Conservation (phyloP, 2,797 vertebrate species). For the Channallabes apus region DNA sequence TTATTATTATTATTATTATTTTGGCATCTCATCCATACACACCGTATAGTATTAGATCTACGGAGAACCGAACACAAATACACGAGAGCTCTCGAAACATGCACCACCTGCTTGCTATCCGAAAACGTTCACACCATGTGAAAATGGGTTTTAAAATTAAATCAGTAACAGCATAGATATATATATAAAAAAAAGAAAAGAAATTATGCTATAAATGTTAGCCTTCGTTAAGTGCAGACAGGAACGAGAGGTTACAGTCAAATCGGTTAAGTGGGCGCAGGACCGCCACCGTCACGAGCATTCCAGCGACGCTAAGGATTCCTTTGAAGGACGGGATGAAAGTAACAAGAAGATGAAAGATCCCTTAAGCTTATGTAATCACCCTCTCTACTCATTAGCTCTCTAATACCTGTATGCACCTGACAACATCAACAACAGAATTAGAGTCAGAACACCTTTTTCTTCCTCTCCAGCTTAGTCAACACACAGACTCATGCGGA, state of each 20-base stretch:
- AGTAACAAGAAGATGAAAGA: constrained; percentile 64
- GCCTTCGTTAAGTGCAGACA: constrained; percentile 4
- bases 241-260: constrained; percentile 9
- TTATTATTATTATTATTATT: too few species aligned
- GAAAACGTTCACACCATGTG: neutral
- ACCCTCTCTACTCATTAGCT: constrained; percentile 56
- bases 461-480: neutral
- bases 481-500: neutral
- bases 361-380: constrained; percentile 69
- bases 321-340: constrained; percentile 62
- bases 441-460: constrained; percentile 52
- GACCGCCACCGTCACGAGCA: constrained; percentile 41
- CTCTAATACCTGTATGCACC: constrained; percentile 59
- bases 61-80: neutral
- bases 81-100: neutral
- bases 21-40: neutral
- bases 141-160: neutral
- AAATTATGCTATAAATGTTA: neutral
- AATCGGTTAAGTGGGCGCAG: constrained; percentile 45
- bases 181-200: neutral
- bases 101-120: neutral
- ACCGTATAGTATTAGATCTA: neutral
- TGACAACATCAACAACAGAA: constrained; percentile 63
- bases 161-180: neutral
- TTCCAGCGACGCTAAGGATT: constrained; percentile 64